Evolutionary conservation across 2,113 vertebrate species (phyloP), one percentile per base, ranked within the genome.

Genomic region (Pteropus alecto): DNA sequence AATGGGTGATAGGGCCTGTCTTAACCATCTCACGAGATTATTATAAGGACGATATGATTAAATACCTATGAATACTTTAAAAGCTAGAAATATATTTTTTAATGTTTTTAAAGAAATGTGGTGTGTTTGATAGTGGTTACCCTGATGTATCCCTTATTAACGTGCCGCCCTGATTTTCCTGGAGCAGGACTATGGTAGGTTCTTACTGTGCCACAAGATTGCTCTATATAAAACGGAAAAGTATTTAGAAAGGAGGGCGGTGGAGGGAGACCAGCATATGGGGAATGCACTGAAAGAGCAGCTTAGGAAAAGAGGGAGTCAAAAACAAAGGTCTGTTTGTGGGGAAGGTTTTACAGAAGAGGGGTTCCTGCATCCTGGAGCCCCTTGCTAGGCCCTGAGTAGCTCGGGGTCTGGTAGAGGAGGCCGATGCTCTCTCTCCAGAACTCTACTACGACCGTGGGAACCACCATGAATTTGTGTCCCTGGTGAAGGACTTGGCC

Each of bases 401-500:
- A 21, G 19, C 68, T 61, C 3, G 1, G 54, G 79, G 6, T 24
- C 48, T 58, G n/a, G 79, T 60, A 14, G 78, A 38, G 9, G 28
- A 84, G 16, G 61, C 18, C 2, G 10, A 51, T 90, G 84, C 8
- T 95, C 35, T 97, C 65, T 98, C 87, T 86, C 67, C 93, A 99
- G 99, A 99, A 87, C 98, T 99, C 94, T 99, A 99, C 98, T 99
- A 99, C 7, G 99, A 99, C 98, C 98, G 99, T 92, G 99, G 99
- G 88, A 99, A 99, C 98, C 99, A 99, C 96, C 99, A 99, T 7
- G 99, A 99, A 97, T 99, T 99, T 14, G 99, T 99, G 89, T 99
- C 99, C 11, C 98, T 99, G 97, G 99, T 99, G 96, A 99, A 99
- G 97, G 99, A 99, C 97, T 98, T 99, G 92, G 99, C 99, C 3